These are phyloP conservation scores for Pipistrellus kuhlii DNA, from an alignment of 2,797 vertebrate species.

Conservation along the genomic window DNA sequence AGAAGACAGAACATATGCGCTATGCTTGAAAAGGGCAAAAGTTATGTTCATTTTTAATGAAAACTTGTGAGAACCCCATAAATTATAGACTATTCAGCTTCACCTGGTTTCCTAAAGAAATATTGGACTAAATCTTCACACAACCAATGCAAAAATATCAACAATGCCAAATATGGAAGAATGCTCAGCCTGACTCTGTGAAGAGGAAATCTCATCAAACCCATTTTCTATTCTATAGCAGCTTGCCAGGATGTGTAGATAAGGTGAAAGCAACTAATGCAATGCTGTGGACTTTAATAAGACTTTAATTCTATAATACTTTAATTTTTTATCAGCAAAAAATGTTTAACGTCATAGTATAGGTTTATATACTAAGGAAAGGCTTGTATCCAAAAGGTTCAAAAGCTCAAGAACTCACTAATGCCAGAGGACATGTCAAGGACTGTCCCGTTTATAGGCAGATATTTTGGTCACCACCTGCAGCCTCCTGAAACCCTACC, in stretches of 20 bases:
- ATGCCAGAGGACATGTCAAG: not conserved
- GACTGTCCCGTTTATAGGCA: not conserved
- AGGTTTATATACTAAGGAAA: not conserved
- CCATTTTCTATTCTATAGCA: not conserved
- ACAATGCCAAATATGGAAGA: not conserved
- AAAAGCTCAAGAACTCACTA: not conserved
- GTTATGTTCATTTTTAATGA: constrained; percentile 61
- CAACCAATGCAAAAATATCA: constrained; percentile 39
- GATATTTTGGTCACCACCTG: not conserved
- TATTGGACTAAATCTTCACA: not conserved
- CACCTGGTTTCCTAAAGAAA: not conserved
- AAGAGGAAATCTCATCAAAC: not conserved
- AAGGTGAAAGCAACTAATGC: not conserved
- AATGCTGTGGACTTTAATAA: not conserved
- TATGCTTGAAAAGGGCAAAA: constrained; percentile 52
- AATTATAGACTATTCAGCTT: constrained; percentile 49
- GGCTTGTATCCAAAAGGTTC: not conserved
- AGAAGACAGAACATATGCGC: not conserved
- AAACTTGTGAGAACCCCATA: not conserved
- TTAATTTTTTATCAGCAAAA: not conserved
- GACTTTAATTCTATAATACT: not conserved
- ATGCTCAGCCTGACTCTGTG: not conserved
- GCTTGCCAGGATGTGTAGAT: not conserved
- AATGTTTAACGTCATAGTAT: not conserved
- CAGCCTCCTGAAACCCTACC: not conserved